These are phyloP conservation scores for Chinchilla lanigera DNA, from an alignment of 2,113 vertebrate genomes.

Conservation along the genomic window DNA sequence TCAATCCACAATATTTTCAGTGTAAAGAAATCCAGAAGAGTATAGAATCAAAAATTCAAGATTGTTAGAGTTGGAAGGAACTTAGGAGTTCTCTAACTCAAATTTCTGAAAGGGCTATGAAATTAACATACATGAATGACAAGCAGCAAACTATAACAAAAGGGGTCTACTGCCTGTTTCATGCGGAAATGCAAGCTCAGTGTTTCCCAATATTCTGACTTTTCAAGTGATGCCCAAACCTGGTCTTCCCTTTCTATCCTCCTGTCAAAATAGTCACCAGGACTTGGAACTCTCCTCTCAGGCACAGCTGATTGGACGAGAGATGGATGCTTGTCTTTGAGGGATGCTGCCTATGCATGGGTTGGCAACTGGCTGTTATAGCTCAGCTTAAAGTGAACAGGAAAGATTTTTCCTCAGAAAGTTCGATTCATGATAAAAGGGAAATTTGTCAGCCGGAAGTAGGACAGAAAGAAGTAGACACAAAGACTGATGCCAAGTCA, in stretches of 20 bases:
- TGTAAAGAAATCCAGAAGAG: conserved; percentile 51
- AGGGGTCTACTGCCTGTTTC: background rate
- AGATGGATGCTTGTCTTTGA: background rate
- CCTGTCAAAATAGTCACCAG: background rate
- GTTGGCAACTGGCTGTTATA: background rate
- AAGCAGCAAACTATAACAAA: conserved; percentile 24
- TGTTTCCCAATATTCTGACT: conserved; percentile 46
- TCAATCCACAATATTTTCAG: conserved; percentile 44
- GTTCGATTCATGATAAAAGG: background rate
- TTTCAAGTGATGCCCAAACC: background rate
- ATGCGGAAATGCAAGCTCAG: background rate
- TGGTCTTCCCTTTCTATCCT: background rate
- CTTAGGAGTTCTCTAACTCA: conserved; percentile 49
- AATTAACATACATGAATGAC: conserved; percentile 51
- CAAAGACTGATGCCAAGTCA: background rate
- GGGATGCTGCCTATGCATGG: background rate
- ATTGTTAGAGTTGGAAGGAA: conserved; percentile 38
- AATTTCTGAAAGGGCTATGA: conserved; percentile 18
- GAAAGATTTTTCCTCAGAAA: background rate
- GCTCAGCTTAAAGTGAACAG: background rate
- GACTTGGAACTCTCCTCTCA: background rate
- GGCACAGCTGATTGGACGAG: background rate
- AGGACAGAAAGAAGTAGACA: background rate
- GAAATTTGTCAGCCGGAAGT: background rate
- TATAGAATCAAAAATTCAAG: conserved; percentile 27